Conservation (phyloP, 2,888 invertebrate species). For the Ectemnius lituratus region DNA sequence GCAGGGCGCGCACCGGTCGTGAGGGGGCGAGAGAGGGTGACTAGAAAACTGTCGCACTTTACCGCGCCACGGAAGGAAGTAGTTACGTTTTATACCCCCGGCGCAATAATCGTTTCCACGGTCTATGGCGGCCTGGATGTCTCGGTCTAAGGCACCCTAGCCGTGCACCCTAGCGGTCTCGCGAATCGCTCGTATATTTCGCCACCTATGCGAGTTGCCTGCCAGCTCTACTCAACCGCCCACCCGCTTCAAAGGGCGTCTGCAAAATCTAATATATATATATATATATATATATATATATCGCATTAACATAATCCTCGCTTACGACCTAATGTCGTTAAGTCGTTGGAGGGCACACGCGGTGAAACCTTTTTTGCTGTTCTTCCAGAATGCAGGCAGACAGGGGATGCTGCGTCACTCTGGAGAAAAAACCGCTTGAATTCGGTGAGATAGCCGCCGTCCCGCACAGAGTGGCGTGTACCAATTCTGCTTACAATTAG, state of each 20-base stretch:
- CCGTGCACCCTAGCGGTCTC: conserved; percentile 21
- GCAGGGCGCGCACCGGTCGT: conserved; percentile 8
- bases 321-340: neutral
- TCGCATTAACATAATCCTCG: conserved; percentile 17
- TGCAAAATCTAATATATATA: neutral
- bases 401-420: neutral
- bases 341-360: neutral
- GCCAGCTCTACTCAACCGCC: neutral
- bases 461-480: too few species aligned
- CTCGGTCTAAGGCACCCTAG: conserved; percentile 39
- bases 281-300: neutral
- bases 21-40: conserved; percentile 36
- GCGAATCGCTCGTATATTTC: conserved; percentile 36
- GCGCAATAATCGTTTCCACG: conserved; percentile 70
- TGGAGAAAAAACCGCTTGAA: neutral
- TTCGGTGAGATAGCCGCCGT: neutral
- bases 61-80: conserved; percentile 64
- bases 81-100: conserved; percentile 69
- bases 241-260: neutral
- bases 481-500: conserved; percentile 1
- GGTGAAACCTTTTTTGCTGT: neutral
- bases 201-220: conserved; percentile 18
- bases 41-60: conserved; percentile 70
- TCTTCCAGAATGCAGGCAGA: neutral
- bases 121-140: conserved; percentile 58